Percentiles rank a stretch among this genome's conserved stretches.
These are phyloP conservation scores for Lasioglossum oenotherae DNA, from an alignment of 2,888 invertebrate species.

Conservation along the genomic window DNA sequence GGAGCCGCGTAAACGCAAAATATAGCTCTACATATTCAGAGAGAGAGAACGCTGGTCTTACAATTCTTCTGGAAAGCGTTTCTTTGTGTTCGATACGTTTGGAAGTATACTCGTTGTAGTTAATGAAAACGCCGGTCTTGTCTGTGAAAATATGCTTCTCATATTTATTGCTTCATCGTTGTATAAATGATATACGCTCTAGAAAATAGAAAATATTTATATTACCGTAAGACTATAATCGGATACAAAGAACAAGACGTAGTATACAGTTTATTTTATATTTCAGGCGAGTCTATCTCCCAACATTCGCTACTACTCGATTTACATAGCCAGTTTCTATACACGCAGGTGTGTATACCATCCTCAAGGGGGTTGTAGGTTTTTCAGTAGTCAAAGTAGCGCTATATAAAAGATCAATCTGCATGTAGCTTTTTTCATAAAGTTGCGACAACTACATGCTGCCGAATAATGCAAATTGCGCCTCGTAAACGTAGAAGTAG, in stretches of 20 bases:
- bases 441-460: too few species aligned
- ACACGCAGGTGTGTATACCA: background rate
- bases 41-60: background rate
- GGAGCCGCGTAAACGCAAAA: constrained; percentile 73
- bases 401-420: too few species aligned
- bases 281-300: background rate
- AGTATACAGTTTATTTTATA: constrained; percentile 24
- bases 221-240: constrained; percentile 13
- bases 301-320: background rate
- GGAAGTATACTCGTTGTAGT: background rate
- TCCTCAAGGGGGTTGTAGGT: background rate
- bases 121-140: background rate
- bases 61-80: constrained; percentile 30
- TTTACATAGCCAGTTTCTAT: background rate
- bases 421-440: too few species aligned
- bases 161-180: constrained; percentile 21
- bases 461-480: too few species aligned
- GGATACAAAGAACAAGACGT: background rate
- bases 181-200: constrained; percentile 15
- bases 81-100: constrained; percentile 47
- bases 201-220: constrained; percentile 22
- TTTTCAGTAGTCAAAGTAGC: too few species aligned
- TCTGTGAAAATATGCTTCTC: constrained; percentile 15
- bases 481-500: too few species aligned
- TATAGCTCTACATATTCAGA: constrained; percentile 78